Conservation (phyloP, 2,888 invertebrate genomes). For the Hydraecia micacea region DNA sequence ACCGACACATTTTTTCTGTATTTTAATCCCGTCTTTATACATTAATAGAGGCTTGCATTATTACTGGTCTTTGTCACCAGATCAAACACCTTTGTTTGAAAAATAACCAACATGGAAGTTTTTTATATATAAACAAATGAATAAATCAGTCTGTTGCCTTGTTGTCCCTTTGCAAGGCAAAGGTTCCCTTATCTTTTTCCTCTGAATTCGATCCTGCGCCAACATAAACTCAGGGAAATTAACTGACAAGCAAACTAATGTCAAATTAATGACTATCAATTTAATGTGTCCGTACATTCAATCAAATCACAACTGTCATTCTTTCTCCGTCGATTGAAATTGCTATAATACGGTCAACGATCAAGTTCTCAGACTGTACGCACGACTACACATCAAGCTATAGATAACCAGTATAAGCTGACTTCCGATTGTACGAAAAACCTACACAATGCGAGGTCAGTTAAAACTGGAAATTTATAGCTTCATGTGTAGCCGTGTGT, state of each 20-base stretch:
- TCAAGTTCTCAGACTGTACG: not conserved
- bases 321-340: not conserved
- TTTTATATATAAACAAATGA: not conserved
- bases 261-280: too few species aligned
- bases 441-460: not conserved
- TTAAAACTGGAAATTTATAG: not conserved
- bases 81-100: not conserved
- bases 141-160: not conserved
- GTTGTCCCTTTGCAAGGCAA: not conserved
- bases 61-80: not conserved
- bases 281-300: not conserved
- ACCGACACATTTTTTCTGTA: constrained; percentile 24
- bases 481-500: not conserved
- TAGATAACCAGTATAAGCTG: too few species aligned
- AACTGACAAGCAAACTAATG: not conserved
- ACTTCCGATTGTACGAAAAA: not conserved
- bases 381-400: not conserved
- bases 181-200: not conserved
- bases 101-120: not conserved
- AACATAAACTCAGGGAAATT: not conserved
- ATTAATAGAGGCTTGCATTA: constrained; percentile 8
- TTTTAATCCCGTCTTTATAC: constrained; percentile 26
- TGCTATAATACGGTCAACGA: not conserved
- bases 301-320: not conserved
- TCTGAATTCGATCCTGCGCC: not conserved